Percentiles rank a stretch among this genome's conserved stretches.
Evolutionary conservation across 2,797 vertebrate species (phyloP).

Genomic region (Enteromius treurensis): DNA sequence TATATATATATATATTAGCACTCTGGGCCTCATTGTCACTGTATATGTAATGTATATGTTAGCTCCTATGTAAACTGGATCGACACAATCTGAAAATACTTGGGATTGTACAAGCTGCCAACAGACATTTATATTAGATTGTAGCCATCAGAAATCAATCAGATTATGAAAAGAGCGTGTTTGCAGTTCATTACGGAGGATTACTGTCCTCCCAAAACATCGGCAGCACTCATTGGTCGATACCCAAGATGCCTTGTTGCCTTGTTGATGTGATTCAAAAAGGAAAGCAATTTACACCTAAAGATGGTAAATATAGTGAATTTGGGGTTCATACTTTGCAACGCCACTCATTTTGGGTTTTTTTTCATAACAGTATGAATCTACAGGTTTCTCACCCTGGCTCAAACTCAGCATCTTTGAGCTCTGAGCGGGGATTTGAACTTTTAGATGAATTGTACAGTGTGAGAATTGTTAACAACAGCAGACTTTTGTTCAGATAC

Average conservation of each 20-base stretch:
- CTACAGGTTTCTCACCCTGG: not conserved
- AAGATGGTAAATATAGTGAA: not conserved
- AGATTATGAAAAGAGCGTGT: not conserved
- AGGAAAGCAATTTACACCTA: not conserved
- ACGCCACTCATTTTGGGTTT: not conserved
- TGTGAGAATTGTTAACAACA: constrained; percentile 62
- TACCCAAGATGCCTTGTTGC: not conserved
- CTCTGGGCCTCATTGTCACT: not conserved
- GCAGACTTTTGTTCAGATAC: constrained; percentile 63
- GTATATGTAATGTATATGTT: not conserved
- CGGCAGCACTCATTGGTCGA: not conserved
- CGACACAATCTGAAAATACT: not conserved
- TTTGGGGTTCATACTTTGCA: not conserved
- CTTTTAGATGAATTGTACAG: constrained; percentile 42
- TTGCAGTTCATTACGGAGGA: not conserved
- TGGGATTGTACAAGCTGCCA: not conserved
- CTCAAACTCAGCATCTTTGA: not conserved
- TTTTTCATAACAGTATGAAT: not conserved
- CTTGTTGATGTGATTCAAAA: not conserved
- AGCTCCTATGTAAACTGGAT: not conserved
- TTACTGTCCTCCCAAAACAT: not conserved
- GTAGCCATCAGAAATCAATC: not conserved
- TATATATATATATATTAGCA: not conserved
- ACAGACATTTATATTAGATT: not conserved
- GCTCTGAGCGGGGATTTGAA: constrained; percentile 5